Conservation (phyloP, 1,140 invertebrate species). For the Hypothenemus hampei region DNA sequence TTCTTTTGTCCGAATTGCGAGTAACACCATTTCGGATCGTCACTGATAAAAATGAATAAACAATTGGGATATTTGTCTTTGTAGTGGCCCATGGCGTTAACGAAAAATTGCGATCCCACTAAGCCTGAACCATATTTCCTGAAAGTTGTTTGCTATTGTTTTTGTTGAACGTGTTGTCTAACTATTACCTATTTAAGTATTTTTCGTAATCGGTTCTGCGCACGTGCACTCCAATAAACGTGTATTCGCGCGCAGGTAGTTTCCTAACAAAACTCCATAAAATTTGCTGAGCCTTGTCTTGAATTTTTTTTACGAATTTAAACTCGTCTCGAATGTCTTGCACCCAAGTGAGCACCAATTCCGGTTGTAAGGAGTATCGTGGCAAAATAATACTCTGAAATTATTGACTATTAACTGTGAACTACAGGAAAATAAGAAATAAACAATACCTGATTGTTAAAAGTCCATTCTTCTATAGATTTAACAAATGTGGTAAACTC, state of each 20-base stretch:
- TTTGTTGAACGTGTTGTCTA: not conserved
- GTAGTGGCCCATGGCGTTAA: conserved; percentile 55
- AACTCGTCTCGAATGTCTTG: conserved; percentile 56
- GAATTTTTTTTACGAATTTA: conserved; percentile 49
- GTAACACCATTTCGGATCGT: conserved; percentile 59
- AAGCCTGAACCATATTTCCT: conserved; percentile 48
- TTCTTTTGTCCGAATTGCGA: conserved; percentile 47
- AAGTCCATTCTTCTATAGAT: conserved; percentile 54
- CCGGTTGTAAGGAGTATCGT: conserved; percentile 53
- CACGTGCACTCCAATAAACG: conserved; percentile 57
- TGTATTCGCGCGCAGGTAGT: conserved; percentile 40
- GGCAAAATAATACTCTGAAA: conserved; percentile 53
- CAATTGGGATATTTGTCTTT: conserved; percentile 49
- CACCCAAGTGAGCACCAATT: conserved; percentile 53
- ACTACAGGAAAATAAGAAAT: not conserved
- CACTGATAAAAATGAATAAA: conserved; percentile 58
- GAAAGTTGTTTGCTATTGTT: not conserved
- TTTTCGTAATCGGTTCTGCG: conserved; percentile 57
- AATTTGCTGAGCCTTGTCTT: conserved; percentile 47
- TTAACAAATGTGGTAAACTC: conserved; percentile 49
- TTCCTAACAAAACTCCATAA: conserved; percentile 43
- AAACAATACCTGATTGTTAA: conserved; percentile 47
- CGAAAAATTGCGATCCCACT: conserved; percentile 53
- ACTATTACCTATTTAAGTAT: conserved; percentile 47
- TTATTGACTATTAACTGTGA: not conserved